Evolutionary conservation across 1,140 invertebrate species (phyloP).

Genomic region (Leptopilina boulardi): DNA sequence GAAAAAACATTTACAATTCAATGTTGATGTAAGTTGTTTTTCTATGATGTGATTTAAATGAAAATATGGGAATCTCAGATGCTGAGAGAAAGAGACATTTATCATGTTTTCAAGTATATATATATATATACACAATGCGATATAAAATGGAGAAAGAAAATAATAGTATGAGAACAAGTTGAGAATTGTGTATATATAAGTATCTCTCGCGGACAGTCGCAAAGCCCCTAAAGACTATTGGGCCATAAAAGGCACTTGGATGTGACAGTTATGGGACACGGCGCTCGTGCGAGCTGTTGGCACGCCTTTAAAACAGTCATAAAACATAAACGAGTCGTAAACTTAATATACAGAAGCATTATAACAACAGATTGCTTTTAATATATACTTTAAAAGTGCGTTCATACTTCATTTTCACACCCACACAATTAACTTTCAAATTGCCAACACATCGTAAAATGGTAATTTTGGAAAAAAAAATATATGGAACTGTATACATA

Average conservation of each 20-base stretch:
- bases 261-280: slow-evolving; percentile 72
- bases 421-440: slow-evolving; percentile 9
- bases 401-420: slow-evolving; percentile 21
- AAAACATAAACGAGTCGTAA: slow-evolving; percentile 66
- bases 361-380: slow-evolving; percentile 32
- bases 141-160: not conserved
- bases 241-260: slow-evolving; percentile 68
- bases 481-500: slow-evolving; percentile 3
- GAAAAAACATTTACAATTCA: too few species aligned
- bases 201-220: slow-evolving; percentile 55
- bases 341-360: slow-evolving; percentile 52
- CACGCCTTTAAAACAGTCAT: slow-evolving; percentile 71
- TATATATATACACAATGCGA: not conserved
- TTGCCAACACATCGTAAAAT: slow-evolving; percentile 55
- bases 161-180: slow-evolving; percentile 9
- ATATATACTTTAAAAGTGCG: not conserved
- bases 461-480: not conserved
- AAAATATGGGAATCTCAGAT: not conserved
- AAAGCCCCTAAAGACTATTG: slow-evolving; percentile 62
- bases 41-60: slow-evolving; percentile 12
- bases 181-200: slow-evolving; percentile 1
- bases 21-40: too few species aligned
- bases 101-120: slow-evolving; percentile 22
- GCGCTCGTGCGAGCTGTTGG: slow-evolving; percentile 69
- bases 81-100: not conserved